Evolutionary conservation across 92 coral and sea anemone genomes (phyloP), one percentile per base, ranked within the genome.

Genomic region (Zoanthus sansibaricus): DNA sequence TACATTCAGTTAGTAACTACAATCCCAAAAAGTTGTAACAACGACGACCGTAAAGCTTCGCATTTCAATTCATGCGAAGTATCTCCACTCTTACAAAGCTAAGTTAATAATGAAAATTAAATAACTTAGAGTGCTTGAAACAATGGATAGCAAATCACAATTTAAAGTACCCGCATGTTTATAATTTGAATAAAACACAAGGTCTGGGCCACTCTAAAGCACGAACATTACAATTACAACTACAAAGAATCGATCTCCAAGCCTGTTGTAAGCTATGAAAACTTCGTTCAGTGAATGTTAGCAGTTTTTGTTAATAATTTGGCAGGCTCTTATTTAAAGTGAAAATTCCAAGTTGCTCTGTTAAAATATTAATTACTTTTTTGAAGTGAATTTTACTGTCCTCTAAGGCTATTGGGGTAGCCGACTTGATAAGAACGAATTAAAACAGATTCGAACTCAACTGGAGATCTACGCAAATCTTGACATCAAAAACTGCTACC

Each of bases 161-260:
- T 25, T 25, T 25, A 25, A 25, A 25, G 45, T 55, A 76, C 54
- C 82, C 30, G 33, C 47, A 25, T 76, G 82, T 76, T 76, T 76
- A 31, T 32, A 14, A 8, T 76, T 76, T 31, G 31, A 54, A 54
- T 54, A 3, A 76, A 76, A 13, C 67, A 52, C 1, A 37, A 76
- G 46, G 54, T 14, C 64, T 75, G 25, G n/a, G n/a, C 68, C 12
- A 76, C 79, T 14, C 11, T 15, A 3, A 25, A 10, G 67, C 54
- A 54, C 82, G 47, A 20, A 71, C 16, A 31, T 47, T 32, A 15
- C 7, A 54, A 76, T 21, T 32, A 76, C 13, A 21, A 54, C 59
- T 16, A 31, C 10, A 37, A 33, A 44, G 20, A 49, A 51, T 17
- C 47, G 75, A 16, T 9, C 25, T 25, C 25, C 25, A 25, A 25